Evolutionary conservation across 2,797 vertebrate genomes (phyloP).

Genomic region (Neoniphon sammara): DNA sequence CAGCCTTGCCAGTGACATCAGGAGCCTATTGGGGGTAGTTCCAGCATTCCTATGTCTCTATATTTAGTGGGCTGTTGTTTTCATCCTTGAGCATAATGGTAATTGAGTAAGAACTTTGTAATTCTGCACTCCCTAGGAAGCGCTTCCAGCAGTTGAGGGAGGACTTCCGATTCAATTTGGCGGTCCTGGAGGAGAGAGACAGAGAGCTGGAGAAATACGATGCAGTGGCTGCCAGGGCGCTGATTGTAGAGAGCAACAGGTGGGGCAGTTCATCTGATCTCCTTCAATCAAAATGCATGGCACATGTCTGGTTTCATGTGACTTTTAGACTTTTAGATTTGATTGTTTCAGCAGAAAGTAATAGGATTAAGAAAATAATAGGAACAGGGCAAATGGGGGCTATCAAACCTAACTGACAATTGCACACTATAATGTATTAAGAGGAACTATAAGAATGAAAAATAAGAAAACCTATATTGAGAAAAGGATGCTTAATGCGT

Average conservation of each 20-base stretch:
- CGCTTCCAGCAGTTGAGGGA: slow-evolving; percentile 79
- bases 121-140: slow-evolving; percentile 53
- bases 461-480: too few relatives aligned
- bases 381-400: too few relatives aligned
- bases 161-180: slow-evolving; percentile 87
- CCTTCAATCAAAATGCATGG: neutral
- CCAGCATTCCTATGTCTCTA: neutral
- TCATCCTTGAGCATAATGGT: neutral
- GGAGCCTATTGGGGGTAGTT: neutral
- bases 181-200: slow-evolving; percentile 85
- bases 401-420: neutral
- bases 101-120: neutral
- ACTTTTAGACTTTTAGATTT: too few relatives aligned
- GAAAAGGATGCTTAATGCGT: too few relatives aligned
- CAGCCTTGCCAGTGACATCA: too few relatives aligned
- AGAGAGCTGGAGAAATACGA: slow-evolving; percentile 84
- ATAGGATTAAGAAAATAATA: too few relatives aligned
- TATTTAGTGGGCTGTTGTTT: neutral
- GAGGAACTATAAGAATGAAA: too few relatives aligned
- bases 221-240: slow-evolving; percentile 64
- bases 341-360: too few relatives aligned
- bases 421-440: neutral
- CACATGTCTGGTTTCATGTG: neutral
- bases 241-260: slow-evolving; percentile 72
- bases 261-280: slow-evolving; percentile 4